Evolutionary conservation across 2,888 invertebrate genomes (phyloP), one percentile per base, ranked within the genome.

Genomic region (Artemia sinica): DNA sequence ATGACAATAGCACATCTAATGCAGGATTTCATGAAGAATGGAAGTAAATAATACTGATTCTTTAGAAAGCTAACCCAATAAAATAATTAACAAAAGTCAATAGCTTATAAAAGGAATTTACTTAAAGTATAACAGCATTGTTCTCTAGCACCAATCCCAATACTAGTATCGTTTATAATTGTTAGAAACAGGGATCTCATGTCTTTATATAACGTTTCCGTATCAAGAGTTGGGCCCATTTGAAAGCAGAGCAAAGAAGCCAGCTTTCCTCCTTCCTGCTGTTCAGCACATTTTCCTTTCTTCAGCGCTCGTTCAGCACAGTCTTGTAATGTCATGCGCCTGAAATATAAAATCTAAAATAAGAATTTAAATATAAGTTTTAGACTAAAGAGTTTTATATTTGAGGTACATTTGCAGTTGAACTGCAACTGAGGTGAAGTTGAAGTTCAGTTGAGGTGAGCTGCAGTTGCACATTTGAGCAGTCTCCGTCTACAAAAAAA

Each of bases 211-310:
- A 88, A 83, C 73, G 84, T 83, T 74, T 90, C 89, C 28, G 84
- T 81, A 67, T 84, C 84, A 18, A 79, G 77, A 6, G 84, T 81
- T 3, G 71, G 68, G 12, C 73, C 72, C 71, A 94, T 81, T 79
- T 95, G 95, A 8, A 94, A 80, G 71, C 91, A 87, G 0, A 95
- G 77, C 41, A 94, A 77, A 0, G 89, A 86, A 1, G 88, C 86
- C 66, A 94, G 78, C 68, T 85, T 84, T 0, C 92, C 91, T 0
- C 92, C 93, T 14, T 86, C 85, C 0, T 84, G 84, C 75, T 87
- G 87, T 78, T 96, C 96, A 0, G 84, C 84, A 4, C 87, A 87
- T 65, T 86, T 84, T 0, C 94, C 93, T 69, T 90, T 86, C 72
- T 88, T 86, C 75, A 96, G 79, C 69, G 90, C 86, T 66, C 86